phyloP scores from a whole-genome alignment of 1,140 invertebrate genomes.

The Cydia amplana region DNA sequence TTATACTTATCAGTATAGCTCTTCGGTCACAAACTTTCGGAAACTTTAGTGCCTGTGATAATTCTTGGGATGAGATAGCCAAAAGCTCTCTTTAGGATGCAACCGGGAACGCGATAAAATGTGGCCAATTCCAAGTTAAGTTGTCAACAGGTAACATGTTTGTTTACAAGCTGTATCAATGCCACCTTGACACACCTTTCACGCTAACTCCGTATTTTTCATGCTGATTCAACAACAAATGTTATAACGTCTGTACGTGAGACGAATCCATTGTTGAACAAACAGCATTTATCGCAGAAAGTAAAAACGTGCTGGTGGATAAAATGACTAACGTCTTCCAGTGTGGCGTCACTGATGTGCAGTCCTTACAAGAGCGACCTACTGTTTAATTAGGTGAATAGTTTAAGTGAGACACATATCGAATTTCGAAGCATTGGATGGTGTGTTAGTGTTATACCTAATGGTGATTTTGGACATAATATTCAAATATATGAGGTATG shows the following conservation, averaged over 20 bases:
- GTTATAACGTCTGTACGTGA: slow-evolving; percentile 56
- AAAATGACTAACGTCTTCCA: not conserved
- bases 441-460: not conserved
- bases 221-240: slow-evolving; percentile 32
- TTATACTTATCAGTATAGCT: no score
- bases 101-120: not conserved
- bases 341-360: not conserved
- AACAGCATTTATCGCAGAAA: slow-evolving; percentile 67
- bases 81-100: no score
- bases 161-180: not conserved
- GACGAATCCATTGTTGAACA: slow-evolving; percentile 65
- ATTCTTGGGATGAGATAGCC: no score
- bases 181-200: slow-evolving; percentile 25
- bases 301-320: slow-evolving; percentile 50
- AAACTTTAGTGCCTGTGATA: no score
- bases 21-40: no score
- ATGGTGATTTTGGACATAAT: not conserved
- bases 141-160: not conserved
- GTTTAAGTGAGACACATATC: not conserved
- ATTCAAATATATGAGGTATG: not conserved
- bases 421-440: not conserved
- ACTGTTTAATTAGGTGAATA: not conserved
- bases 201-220: slow-evolving; percentile 31
- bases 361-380: slow-evolving; percentile 5
- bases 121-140: not conserved